Evolutionary conservation across 2,888 invertebrate species (phyloP).

Genomic region (Tenthredo scrophulariae): DNA sequence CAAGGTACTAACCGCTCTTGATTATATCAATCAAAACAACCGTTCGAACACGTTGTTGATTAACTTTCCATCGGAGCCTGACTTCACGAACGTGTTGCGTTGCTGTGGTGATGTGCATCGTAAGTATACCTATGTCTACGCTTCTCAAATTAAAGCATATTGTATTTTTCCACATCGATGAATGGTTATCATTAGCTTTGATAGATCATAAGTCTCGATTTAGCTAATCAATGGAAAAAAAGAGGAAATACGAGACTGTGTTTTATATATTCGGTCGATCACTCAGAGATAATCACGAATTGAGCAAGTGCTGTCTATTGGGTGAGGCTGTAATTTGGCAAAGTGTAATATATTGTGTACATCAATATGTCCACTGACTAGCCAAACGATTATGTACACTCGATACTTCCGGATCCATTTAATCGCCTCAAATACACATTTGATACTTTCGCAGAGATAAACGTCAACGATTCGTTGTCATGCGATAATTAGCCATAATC

Average conservation of each 20-base stretch:
- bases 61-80: not conserved
- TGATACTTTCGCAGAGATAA: slow-evolving; percentile 6
- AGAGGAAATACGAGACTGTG: not conserved
- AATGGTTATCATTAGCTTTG: not conserved
- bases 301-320: not conserved
- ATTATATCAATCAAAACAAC: slow-evolving; percentile 30
- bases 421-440: not conserved
- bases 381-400: not conserved
- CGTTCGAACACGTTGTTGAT: slow-evolving; percentile 5
- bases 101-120: not conserved
- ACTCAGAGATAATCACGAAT: slow-evolving; percentile 32
- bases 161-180: not conserved
- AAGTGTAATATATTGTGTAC: slow-evolving; percentile 26
- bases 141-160: not conserved
- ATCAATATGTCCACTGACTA: not conserved
- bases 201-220: not conserved
- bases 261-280: slow-evolving; percentile 15
- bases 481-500: not conserved
- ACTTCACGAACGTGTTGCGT: not conserved
- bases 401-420: slow-evolving; percentile 28
- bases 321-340: slow-evolving; percentile 43
- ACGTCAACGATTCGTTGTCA: not conserved
- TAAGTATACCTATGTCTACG: not conserved
- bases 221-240: not conserved
- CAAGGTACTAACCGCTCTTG: not conserved